Percentiles rank a stretch among this genome's conserved stretches.
Conservation (phyloP, 2,888 invertebrate genomes). For the Anoplius nigerrimus region DNA sequence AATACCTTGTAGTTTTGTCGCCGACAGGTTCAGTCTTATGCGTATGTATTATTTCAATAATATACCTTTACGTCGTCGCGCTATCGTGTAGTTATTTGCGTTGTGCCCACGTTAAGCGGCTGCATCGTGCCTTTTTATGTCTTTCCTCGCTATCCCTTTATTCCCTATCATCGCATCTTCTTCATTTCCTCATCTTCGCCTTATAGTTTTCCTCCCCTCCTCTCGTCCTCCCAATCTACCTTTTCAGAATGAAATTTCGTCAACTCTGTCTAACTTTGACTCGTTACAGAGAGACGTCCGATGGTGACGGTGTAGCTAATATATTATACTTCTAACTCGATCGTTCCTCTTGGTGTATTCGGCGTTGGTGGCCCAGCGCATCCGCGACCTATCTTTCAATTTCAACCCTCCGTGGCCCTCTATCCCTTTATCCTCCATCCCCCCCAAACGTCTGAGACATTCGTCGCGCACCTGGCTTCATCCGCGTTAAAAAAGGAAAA, state of each 20-base stretch:
- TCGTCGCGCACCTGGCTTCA: constrained; percentile 47
- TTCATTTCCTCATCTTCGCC: too few species aligned
- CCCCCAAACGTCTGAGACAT: constrained; percentile 37
- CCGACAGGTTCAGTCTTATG: constrained; percentile 72
- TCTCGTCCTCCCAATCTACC: constrained; percentile 5
- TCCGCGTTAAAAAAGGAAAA: constrained; percentile 38
- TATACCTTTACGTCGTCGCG: constrained; percentile 55
- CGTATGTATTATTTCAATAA: constrained; percentile 31
- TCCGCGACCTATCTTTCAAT: constrained; percentile 33
- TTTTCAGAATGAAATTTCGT: background rate
- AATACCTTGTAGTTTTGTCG: constrained; percentile 46
- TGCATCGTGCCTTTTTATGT: constrained; percentile 48
- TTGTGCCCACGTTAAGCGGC: constrained; percentile 60
- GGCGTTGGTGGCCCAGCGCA: constrained; percentile 40
- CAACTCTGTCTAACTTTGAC: constrained; percentile 16
- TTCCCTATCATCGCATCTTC: too few species aligned
- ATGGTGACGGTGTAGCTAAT: constrained; percentile 48
- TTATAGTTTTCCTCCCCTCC: background rate
- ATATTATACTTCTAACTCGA: constrained; percentile 59
- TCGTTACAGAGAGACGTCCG: constrained; percentile 48
- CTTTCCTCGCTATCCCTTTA: too few species aligned
- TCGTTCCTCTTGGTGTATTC: constrained; percentile 43
- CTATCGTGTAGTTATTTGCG: constrained; percentile 46
- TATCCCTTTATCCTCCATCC: constrained; percentile 28
- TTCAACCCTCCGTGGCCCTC: constrained; percentile 33